Conservation (phyloP, 2,888 invertebrate genomes). For the Drosophila paranaensis region DNA sequence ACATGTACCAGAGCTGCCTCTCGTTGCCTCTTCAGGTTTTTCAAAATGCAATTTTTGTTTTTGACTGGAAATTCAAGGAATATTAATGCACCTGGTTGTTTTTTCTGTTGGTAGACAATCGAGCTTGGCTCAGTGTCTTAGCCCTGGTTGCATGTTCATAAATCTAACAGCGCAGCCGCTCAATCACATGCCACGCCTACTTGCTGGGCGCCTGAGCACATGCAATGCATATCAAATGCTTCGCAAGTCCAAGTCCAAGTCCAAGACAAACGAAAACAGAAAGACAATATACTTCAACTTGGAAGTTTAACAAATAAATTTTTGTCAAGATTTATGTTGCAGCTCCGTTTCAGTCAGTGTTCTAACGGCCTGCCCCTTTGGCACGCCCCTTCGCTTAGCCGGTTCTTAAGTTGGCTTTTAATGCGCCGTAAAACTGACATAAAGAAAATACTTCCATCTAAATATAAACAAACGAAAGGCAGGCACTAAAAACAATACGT, state of each 20-base stretch:
- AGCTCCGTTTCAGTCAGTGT: constrained; percentile 45
- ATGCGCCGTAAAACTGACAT: constrained; percentile 65
- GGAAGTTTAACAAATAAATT: constrained; percentile 74
- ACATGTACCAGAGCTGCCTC: neutral
- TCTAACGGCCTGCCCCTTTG: constrained; percentile 16
- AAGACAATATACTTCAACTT: constrained; percentile 29
- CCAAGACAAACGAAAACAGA: neutral
- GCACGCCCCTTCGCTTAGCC: constrained; percentile 21
- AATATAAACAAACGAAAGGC: constrained; percentile 72
- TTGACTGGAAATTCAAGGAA: constrained; percentile 60
- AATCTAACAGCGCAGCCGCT: constrained; percentile 70
- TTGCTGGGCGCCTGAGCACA: constrained; percentile 54
- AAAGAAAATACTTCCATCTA: constrained; percentile 72
- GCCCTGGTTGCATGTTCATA: constrained; percentile 46
- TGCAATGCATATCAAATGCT: constrained; percentile 71
- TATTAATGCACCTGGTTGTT: constrained; percentile 49
- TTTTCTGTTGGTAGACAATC: constrained; percentile 9
- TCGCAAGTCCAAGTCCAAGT: constrained; percentile 25
- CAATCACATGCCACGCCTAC: constrained; percentile 62
- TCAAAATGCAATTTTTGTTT: constrained; percentile 48
- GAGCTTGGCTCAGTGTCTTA: constrained; percentile 36
- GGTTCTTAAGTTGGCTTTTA: constrained; percentile 61
- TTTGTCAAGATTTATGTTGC: constrained; percentile 69
- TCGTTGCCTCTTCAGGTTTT: constrained; percentile 17
- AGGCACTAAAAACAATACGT: constrained; percentile 41